Evolutionary conservation across 2,797 vertebrate genomes (phyloP), one percentile per base, ranked within the genome.

Genomic region (Apodemus agrarius): DNA sequence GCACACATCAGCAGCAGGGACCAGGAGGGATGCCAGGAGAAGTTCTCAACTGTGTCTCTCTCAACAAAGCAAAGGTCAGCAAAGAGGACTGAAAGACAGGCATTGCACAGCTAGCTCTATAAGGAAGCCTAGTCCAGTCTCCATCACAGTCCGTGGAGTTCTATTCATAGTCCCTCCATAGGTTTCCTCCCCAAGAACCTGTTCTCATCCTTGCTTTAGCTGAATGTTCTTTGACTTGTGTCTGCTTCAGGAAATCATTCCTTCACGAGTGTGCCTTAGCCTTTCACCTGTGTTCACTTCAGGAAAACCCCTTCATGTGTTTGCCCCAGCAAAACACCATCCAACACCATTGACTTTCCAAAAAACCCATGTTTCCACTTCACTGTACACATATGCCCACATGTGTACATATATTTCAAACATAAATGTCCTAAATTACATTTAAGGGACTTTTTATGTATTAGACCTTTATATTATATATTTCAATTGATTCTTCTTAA

Each of bases 401-500:
- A 43, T 43, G 22, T 29, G 29, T 9, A 16, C 6, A 1, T 19
- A 37, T 75, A 80, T 67, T 67, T 16, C 29, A 22, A 19, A 21
- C 19, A 21, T 57, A 57, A 57, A 2, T 92, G 78, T 79, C 54
- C 29, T 61, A 65, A 63, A 37, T 79, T n/a, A 22, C 19, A 90
- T 26, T 63, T 83, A 78, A 88, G n/a, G 24, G 34, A 72, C 74
- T 75, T 26, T 74, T 74, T 75, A 76, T 46, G 37, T 29, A 76
- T 78, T 90, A 82, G 12, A n/a, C 54, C 10, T 92, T 40, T 63
- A 59, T 57, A 81, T 24, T 61, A 82, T 37, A 0, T 37, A n/a
- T 82, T 84, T 92, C 40, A 85, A 86, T 94, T 83, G 78, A 79
- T 52, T 94, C 83, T 65, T 76, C 74, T 81, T 74, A 93, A 61